phyloP scores from a whole-genome alignment of 2,888 invertebrate genomes.

The Cheilosia vernalis region DNA sequence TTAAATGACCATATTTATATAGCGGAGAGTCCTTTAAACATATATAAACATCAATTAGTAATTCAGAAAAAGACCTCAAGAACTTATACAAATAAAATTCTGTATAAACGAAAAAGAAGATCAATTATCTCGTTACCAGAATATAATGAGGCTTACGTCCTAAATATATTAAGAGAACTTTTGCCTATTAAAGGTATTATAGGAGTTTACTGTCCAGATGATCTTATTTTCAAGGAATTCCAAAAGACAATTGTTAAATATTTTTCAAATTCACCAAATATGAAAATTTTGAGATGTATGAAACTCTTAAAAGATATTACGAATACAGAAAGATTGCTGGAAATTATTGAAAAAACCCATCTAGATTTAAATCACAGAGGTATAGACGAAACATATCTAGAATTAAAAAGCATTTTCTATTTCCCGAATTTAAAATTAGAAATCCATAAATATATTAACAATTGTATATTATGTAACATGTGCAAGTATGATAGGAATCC shows the following conservation, averaged over 20 bases:
- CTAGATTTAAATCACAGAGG: slow-evolving; percentile 22
- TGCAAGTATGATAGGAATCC: slow-evolving; percentile 24
- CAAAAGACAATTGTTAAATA: not conserved
- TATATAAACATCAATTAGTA: slow-evolving; percentile 18
- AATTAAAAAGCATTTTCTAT: slow-evolving; percentile 36
- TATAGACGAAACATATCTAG: not conserved
- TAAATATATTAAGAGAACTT: slow-evolving; percentile 18
- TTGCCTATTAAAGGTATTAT: slow-evolving; percentile 34
- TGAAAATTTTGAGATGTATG: not conserved
- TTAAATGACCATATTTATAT: slow-evolving; percentile 46
- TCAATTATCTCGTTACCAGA: slow-evolving; percentile 9
- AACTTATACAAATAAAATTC: slow-evolving; percentile 14
- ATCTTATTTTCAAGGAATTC: not conserved
- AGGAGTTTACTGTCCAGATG: slow-evolving; percentile 9
- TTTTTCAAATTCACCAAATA: not conserved
- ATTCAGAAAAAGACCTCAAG: not conserved
- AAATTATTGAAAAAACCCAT: not conserved
- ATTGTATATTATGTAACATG: slow-evolving; percentile 52
- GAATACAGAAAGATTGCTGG: not conserved
- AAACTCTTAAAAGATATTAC: not conserved
- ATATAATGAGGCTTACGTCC: slow-evolving; percentile 15
- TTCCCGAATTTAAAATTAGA: slow-evolving; percentile 37
- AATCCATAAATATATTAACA: slow-evolving; percentile 56
- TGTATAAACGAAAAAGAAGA: slow-evolving; percentile 21
- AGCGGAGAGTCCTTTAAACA: slow-evolving; percentile 27